Evolutionary conservation across 2,797 vertebrate species (phyloP), one percentile per base, ranked within the genome.

Genomic region (Coccyzus lansbergi): DNA sequence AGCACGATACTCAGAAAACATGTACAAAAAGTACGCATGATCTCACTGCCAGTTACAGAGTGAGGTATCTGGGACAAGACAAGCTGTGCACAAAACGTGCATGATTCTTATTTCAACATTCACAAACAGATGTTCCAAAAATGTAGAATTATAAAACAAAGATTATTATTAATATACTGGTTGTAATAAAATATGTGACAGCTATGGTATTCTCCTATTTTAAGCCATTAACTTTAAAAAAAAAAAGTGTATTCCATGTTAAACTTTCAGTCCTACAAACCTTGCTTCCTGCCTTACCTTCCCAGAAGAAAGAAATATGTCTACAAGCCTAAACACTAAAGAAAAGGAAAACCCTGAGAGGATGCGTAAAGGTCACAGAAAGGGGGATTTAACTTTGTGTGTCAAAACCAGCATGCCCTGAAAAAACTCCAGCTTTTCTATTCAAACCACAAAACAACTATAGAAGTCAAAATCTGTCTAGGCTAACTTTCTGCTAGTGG

Each of bases 131-230:
- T 62, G 65, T 56, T 64, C 49, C 11, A 55, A 85, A 85, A 86
- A 16, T 42, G 4, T 31, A 42, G 33, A 91, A 80, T 86, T 64
- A 80, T 84, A 77, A 96, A 92, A 93, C 24, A 88, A 63, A 60
- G 42, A 82, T 71, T 89, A 56, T 86, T 87, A 93, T 64, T 69
- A 75, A 96, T 48, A 82, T 31, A 49, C 83, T 83, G 67, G 64
- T 86, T 96, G 88, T 84, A 92, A 85, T 92, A 97, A 97, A 97
- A 95, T 64, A 59, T 0, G 1, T 68, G 53, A 75, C 81, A 65
- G 28, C n/a, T 83, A 7, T 19, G 82, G 19, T 20, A 48, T 6
- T 81, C 33, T 82, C 18, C 49, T 69, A 9, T 72, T 84, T 74
- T n/a, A 89, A 89, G 26, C 38, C 42, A 78, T 60, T 65, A 62